Conservation (phyloP, 2,797 vertebrate genomes). For the Microctenopoma steveboyesi region DNA sequence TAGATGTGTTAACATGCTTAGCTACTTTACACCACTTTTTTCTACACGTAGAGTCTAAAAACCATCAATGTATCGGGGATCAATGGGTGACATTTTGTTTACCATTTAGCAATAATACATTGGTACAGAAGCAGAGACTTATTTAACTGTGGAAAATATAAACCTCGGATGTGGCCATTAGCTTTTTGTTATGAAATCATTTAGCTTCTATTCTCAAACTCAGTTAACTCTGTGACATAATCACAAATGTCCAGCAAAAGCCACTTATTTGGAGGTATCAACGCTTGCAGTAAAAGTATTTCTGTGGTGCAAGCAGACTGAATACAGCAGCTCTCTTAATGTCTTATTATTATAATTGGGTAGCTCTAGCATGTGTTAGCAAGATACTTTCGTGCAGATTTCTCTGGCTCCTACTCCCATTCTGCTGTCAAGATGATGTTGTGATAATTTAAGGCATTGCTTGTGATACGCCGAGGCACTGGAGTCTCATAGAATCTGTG, state of each 20-base stretch:
- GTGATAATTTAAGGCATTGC: slow-evolving; percentile 49
- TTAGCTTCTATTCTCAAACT: neutral
- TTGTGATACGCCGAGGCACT: slow-evolving; percentile 32
- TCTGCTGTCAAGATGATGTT: slow-evolving; percentile 48
- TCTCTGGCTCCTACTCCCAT: slow-evolving; percentile 17
- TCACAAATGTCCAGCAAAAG: slow-evolving; percentile 4
- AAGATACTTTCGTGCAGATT: slow-evolving; percentile 14
- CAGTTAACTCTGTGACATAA: slow-evolving; percentile 16
- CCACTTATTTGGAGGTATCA: slow-evolving; percentile 14
- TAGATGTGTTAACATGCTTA: too few species aligned
- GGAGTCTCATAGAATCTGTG: slow-evolving; percentile 47
- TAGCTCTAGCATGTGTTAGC: slow-evolving; percentile 26
- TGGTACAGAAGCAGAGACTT: too few species aligned
- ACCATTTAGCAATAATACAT: neutral
- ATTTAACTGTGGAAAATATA: too few species aligned
- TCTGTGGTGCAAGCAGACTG: slow-evolving; percentile 27
- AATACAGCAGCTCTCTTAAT: slow-evolving; percentile 37
- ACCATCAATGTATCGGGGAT: too few species aligned
- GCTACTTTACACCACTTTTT: too few species aligned
- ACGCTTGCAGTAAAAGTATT: slow-evolving; percentile 2
- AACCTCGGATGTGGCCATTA: neutral
- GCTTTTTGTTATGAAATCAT: neutral
- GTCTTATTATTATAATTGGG: slow-evolving; percentile 51
- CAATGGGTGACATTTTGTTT: neutral
- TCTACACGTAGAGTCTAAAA: too few species aligned